Evolutionary conservation across 1,140 invertebrate genomes (phyloP).

Genomic region (Palaemon carinicauda): DNA sequence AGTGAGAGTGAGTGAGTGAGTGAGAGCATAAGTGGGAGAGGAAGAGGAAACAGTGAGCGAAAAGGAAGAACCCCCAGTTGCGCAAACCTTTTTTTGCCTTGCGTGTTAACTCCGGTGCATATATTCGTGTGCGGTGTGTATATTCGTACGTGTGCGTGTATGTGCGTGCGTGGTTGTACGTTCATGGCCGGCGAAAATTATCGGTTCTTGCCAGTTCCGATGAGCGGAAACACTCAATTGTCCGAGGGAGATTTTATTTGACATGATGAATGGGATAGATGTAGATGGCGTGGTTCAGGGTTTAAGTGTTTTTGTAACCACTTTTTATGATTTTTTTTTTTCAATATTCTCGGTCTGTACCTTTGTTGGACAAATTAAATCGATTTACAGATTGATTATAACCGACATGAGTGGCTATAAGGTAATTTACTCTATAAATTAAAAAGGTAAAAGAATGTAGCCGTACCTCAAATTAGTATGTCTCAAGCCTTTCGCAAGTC

Average conservation of each 20-base stretch:
- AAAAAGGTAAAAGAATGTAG: too few species aligned
- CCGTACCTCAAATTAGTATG: too few species aligned
- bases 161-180: neutral
- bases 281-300: neutral
- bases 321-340: too few species aligned
- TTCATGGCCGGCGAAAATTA: slow-evolving; percentile 40
- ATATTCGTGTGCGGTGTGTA: slow-evolving; percentile 16
- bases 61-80: neutral
- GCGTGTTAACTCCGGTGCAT: neutral
- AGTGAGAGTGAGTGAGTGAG: too few species aligned
- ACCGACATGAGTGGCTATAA: too few species aligned
- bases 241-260: slow-evolving; percentile 1
- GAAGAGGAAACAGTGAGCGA: neutral
- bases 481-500: too few species aligned
- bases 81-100: neutral
- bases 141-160: slow-evolving; percentile 7
- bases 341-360: too few species aligned
- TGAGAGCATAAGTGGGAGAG: too few species aligned
- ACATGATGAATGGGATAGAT: neutral
- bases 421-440: too few species aligned
- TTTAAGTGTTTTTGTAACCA: too few species aligned
- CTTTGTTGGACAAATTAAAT: too few species aligned
- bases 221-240: slow-evolving; percentile 13
- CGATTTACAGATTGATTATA: too few species aligned
- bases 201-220: slow-evolving; percentile 17